Percentiles rank a stretch among this genome's conserved stretches.
phyloP scores from a whole-genome alignment of 2,113 vertebrate species.

The Hyperopisus bebe region DNA sequence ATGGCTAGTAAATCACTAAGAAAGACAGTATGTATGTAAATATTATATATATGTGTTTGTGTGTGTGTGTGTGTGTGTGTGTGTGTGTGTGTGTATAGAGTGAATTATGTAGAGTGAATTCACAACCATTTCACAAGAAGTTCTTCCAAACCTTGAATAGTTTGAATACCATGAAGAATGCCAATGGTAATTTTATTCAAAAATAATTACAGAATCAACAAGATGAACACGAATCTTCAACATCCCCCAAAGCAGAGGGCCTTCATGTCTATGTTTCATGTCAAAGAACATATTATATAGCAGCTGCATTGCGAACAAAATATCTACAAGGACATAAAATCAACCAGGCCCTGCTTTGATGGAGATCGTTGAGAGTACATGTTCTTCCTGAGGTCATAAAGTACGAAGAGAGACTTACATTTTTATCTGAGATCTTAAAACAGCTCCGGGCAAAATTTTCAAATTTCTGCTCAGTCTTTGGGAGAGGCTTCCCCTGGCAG shows the following conservation, averaged over 20 bases:
- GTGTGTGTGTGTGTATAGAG: neutral
- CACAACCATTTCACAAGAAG: neutral
- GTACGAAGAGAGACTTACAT: conserved; percentile 45
- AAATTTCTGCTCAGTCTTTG: conserved; percentile 68
- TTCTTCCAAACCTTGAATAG: neutral
- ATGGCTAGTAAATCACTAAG: conserved; percentile 52
- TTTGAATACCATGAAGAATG: too few relatives aligned
- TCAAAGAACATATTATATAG: neutral
- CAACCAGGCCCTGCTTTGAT: neutral
- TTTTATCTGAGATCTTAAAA: conserved; percentile 61
- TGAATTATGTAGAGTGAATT: conserved; percentile 44
- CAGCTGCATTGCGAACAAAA: neutral
- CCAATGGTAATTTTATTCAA: neutral
- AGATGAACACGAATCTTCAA: neutral
- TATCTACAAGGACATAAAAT: neutral
- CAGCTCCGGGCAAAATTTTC: conserved; percentile 59
- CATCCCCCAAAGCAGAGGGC: neutral
- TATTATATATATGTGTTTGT: too few relatives aligned
- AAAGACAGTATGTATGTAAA: conserved; percentile 37
- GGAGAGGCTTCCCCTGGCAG: conserved; percentile 55
- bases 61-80: neutral
- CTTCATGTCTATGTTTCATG: neutral
- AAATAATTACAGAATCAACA: neutral
- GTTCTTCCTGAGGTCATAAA: neutral
- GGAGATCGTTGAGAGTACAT: neutral